These are phyloP conservation scores for Ectropis grisescens DNA, from an alignment of 1,140 invertebrate species.

Conservation along the genomic window DNA sequence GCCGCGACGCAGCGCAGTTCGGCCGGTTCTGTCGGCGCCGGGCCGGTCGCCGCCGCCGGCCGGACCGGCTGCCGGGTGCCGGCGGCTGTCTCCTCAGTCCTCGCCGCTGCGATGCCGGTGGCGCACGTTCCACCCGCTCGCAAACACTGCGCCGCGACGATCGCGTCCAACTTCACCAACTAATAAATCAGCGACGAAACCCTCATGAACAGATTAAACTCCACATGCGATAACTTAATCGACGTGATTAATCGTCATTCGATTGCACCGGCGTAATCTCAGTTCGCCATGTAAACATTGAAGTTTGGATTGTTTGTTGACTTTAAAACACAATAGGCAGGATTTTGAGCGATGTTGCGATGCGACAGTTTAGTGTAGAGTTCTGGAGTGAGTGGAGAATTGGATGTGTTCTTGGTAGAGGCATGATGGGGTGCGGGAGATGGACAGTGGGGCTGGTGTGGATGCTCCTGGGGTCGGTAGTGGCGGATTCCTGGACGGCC, in stretches of 20 bases:
- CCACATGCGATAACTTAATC: constrained; percentile 50
- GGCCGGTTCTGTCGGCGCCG: constrained; percentile 30
- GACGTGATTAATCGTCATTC: constrained; percentile 54
- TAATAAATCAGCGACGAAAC: constrained; percentile 52
- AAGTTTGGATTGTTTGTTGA: constrained; percentile 56
- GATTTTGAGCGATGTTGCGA: constrained; percentile 23
- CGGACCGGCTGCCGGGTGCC: constrained; percentile 20
- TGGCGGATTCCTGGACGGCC: constrained; percentile 60
- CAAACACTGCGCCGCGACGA: constrained; percentile 33
- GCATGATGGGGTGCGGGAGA: constrained; percentile 28
- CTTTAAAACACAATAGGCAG: constrained; percentile 27
- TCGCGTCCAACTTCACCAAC: constrained; percentile 43
- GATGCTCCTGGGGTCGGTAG: constrained; percentile 30
- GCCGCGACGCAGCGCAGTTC: constrained; percentile 20
- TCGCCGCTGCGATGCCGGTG: constrained; percentile 46
- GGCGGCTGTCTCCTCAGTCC: constrained; percentile 51
- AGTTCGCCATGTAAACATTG: constrained; percentile 55
- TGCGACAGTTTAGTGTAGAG: constrained; percentile 14
- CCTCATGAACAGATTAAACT: constrained; percentile 49
- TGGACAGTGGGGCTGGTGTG: constrained; percentile 38
- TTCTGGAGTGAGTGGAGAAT: constrained; percentile 24
- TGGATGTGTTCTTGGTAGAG: constrained; percentile 31
- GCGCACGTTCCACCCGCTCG: constrained; percentile 31
- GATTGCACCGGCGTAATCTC: constrained; percentile 40
- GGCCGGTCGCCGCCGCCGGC: constrained; percentile 26